Evolutionary conservation across 2,888 invertebrate genomes (phyloP), one percentile per base, ranked within the genome.

Genomic region (Ophion costatus): DNA sequence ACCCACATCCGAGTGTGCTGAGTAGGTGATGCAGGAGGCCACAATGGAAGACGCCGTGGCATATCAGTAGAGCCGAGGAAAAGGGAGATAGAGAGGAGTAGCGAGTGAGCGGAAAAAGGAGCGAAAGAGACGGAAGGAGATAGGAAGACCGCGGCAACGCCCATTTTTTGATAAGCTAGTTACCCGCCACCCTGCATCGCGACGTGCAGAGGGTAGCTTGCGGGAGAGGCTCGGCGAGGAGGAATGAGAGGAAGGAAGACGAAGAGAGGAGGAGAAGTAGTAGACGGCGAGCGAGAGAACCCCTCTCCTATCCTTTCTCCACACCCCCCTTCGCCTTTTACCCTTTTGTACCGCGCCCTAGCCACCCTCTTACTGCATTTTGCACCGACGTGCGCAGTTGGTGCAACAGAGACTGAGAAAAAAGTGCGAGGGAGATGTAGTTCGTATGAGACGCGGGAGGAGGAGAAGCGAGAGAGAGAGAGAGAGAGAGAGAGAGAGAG

Each of bases 81-180:
- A 71, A 77, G 45, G 67, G 61, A 57, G 61, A 63, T 11, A 70
- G 69, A 74, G 56, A 74, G 51, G 45, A 76, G 22, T 51, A 75
- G 84, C 59, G 70, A 75, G 80, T 78, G 56, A 42, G 51, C 56
- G 29, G 20, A 17, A 84, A 81, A 83, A 78, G 82, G 83, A 83
- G 82, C 66, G 79, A 74, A 82, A 24, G 85, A 86, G 89, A 83
- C 78, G 84, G 89, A 92, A 87, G 88, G 90, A 89, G 90, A 90
- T 88, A 89, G 91, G 91, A 90, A 90, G 88, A 91, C 64, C 91
- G 90, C 89, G 93, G 93, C 93, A 93, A 93, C 93, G 93, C 93
- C 93, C 93, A 93, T 93, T 93, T 93, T 93, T 93, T 93, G 93
- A 93, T 93, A 93, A 93, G 93, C 93, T 93, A 93, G 93, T 93